Base-by-base conservation (phyloP, 2,888 invertebrate species). In the Cryptophagus acutangulus region DNA sequence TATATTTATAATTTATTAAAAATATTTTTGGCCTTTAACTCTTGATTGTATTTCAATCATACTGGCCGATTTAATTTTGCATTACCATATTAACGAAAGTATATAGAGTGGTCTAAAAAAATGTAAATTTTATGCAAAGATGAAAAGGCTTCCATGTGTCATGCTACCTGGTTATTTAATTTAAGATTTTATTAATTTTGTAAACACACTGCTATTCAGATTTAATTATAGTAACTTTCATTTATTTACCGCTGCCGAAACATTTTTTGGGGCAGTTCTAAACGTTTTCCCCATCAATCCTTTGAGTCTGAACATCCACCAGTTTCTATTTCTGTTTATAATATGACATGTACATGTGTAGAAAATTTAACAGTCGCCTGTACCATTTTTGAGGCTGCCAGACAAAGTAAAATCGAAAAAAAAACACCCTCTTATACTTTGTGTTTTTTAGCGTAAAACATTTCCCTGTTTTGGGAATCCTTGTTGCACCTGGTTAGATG, bases 171-270 rank as follows among this genome's bases (percentile, higher is more conserved):
- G n/a, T n/a, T n/a, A n/a, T n/a, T n/a, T n/a, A n/a, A n/a, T n/a
- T n/a, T n/a, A n/a, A n/a, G n/a, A n/a, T n/a, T n/a, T 57, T 55
- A 55, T 54, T 54, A 55, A 54, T 43, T n/a, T n/a, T n/a, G n/a
- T n/a, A n/a, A n/a, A n/a, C n/a, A n/a, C n/a, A n/a, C n/a, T n/a
- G n/a, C n/a, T n/a, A 54, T 47, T 49, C 41, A 52, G 56, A 56
- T 53, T 55, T 56, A 51, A 43, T 55, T 53, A 57, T 57, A 58
- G 55, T 58, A 58, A 54, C 57, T 54, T 55, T 45, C 46, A 48
- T 50, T 51, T 47, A 49, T 31, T 44, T 6, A 20, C 43, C 50
- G 46, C 43, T 45, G 6, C 24, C 38, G 45, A 45, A 39, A 45
- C 39, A 35, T 46, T 57, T 54, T 48, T 37, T 49, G 54, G 52